Evolutionary conservation across 2,113 vertebrate genomes (phyloP), one percentile per base, ranked within the genome.

Genomic region (Hiodon tergisus): DNA sequence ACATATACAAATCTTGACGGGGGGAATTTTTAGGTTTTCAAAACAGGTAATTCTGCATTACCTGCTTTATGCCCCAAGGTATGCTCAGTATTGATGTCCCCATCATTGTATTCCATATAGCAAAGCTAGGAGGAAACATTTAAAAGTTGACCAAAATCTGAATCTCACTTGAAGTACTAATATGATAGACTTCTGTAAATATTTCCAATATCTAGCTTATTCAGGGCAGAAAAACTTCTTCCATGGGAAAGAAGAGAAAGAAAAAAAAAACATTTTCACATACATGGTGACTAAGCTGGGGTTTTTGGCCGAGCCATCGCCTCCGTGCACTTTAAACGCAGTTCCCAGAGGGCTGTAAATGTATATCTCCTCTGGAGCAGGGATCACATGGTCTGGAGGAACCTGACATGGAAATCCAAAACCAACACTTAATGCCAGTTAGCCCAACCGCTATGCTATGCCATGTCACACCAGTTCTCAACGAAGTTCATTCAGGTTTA

Each of bases 61-160:
- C 97, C 94, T 99, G 97, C 82, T 98, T 99, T 81, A 98, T 94
- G 72, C 94, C 97, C 97, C 97, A 99, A 2, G 97, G 97, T 57
- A 99, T 98, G 84, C 97, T 98, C 73, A 99, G 89, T 83, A 99
- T 98, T 17, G 97, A 98, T 3, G 97, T 99, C 17, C 97, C 97
- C 97, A 99, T 96, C 96, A 98, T 98, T n/a, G 97, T 98, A 88
- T 99, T 99, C 97, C 97, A 99, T 82, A 99, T 96, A 66, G 97
- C 95, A 88, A 99, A 99, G 85, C 97, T 98, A 83, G 59, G 81
- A 78, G 74, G 77, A 66, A 76, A 77, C 76, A 81, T 11, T 0
- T 13, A 0, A 3, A 71, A 52, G 6, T 13, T 68, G 3, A 63
- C 16, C 16, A 7, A 13, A 4, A 7, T 46, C 50, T 61, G 7